phyloP scores from a whole-genome alignment of 92 coral and sea anemone genomes.

The Ricordea florida region DNA sequence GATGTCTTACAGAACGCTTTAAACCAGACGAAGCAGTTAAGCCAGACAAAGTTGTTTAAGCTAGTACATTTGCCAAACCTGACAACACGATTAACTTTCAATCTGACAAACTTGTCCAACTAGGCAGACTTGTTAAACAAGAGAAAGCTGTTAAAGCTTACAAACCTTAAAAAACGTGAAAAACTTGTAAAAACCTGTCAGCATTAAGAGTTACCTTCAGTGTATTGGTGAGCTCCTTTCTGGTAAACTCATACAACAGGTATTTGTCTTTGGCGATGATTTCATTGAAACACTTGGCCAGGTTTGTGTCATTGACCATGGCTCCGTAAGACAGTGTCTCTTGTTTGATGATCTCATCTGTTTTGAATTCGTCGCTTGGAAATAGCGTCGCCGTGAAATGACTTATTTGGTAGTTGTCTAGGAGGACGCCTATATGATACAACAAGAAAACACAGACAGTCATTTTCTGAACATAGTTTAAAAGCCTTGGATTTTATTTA shows the following conservation, averaged over 20 bases:
- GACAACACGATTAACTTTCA: too few relatives aligned
- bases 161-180: too few relatives aligned
- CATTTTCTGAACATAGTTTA: too few relatives aligned
- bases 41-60: too few relatives aligned
- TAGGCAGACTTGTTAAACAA: too few relatives aligned
- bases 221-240: conserved; percentile 52
- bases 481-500: too few relatives aligned
- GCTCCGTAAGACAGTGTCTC: conserved; percentile 77
- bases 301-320: conserved; percentile 58
- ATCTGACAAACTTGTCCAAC: too few relatives aligned
- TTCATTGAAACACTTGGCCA: conserved; percentile 61
- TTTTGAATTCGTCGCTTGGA: conserved; percentile 56
- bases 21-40: too few relatives aligned
- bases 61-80: too few relatives aligned
- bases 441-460: background rate
- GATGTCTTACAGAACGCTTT: too few relatives aligned
- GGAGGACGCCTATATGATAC: conserved; percentile 83
- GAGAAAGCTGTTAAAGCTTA: too few relatives aligned
- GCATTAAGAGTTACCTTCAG: conserved; percentile 58
- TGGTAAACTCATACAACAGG: conserved; percentile 56
- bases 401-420: conserved; percentile 80
- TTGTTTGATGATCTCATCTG: conserved; percentile 60
- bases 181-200: too few relatives aligned
- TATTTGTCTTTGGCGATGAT: conserved; percentile 66
- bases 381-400: conserved; percentile 30